Percentiles rank a stretch among this genome's conserved stretches.
Conservation (phyloP, 2,797 vertebrate species). For the Danio tinwini region DNA sequence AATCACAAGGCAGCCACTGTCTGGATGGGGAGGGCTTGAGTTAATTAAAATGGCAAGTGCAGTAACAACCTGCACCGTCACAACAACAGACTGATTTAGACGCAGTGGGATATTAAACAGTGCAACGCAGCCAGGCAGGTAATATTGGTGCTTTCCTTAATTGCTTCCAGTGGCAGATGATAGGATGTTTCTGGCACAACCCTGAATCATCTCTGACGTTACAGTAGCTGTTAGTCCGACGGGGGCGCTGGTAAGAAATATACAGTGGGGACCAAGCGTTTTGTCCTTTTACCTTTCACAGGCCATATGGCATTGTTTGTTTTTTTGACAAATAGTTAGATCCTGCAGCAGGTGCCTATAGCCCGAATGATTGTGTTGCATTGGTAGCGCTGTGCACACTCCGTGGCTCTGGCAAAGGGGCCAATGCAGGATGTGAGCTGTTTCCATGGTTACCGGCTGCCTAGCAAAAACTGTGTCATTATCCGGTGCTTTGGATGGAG, state of each 20-base stretch:
- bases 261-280: constrained; percentile 54
- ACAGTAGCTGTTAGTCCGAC: constrained; percentile 61
- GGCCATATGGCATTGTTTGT: constrained; percentile 54
- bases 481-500: constrained; percentile 79
- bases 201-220: constrained; percentile 64
- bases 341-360: constrained; percentile 64
- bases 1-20: constrained; percentile 73
- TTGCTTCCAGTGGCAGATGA: constrained; percentile 57
- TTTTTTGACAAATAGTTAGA: constrained; percentile 50
- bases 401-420: constrained; percentile 68
- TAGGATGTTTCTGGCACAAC: constrained; percentile 53
- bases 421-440: constrained; percentile 80
- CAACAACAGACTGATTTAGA: constrained; percentile 77
- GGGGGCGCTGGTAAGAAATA: constrained; percentile 56
- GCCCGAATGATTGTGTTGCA: constrained; percentile 61
- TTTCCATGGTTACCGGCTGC: constrained; percentile 84
- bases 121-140: constrained; percentile 65
- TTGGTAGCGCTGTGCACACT: constrained; percentile 71
- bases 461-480: constrained; percentile 84
- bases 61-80: constrained; percentile 78
- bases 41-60: constrained; percentile 83
- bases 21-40: constrained; percentile 72
- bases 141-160: constrained; percentile 62
- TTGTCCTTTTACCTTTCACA: constrained; percentile 59
- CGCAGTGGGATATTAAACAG: constrained; percentile 77